Evolutionary conservation across 2,888 invertebrate species (phyloP), one percentile per base, ranked within the genome.

Genomic region (Gandaritis pyraliata): DNA sequence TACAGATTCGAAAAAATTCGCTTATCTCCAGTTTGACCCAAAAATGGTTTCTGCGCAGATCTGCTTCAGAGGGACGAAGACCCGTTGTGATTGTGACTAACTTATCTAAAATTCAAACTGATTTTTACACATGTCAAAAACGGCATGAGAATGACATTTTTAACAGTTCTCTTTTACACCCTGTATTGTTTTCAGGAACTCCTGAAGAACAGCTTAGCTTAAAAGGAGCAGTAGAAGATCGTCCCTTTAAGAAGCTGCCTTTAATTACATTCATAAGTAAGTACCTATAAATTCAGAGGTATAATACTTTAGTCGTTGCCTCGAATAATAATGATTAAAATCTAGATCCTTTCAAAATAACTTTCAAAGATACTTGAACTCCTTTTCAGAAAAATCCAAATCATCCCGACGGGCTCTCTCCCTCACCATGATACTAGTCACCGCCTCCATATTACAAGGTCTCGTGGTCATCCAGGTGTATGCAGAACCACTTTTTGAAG

Each of bases 401-500:
- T 79, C 87, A 1, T 80, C 85, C 0, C 83, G 84, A 0, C 76
- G 74, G 1, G 85, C 84, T 0, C 65, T 88, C 12, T n/a, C 74
- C 1, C 65, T 86, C 0, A 68, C 69, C 1, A 30, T 86, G 0
- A 67, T 72, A 0, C 64, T 88, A 1, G 74, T 79, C 60, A 81
- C 83, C 0, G 70, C 81, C 0, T 71, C 81, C n/a, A 77, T 85
- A 12, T 86, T 86, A 71, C 88, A 90, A 81, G 90, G 90, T 0
- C 57, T 87, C 0, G 73, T 87, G 0, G 82, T 82, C 0, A 70
- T 89, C 0, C 86, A 87, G 64, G 88, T 89, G 18, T 89, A 87
- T 61, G 88, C 89, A 0, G 82, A 80, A 8, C 86, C 86, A 0
- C 60, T 90, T 36, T 90, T 90, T 62, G 63, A 64, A 0, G 76